Percentiles rank a stretch among this genome's conserved stretches.
Conservation (phyloP, 2,797 vertebrate genomes). For the Lepilemur ruficaudatus region DNA sequence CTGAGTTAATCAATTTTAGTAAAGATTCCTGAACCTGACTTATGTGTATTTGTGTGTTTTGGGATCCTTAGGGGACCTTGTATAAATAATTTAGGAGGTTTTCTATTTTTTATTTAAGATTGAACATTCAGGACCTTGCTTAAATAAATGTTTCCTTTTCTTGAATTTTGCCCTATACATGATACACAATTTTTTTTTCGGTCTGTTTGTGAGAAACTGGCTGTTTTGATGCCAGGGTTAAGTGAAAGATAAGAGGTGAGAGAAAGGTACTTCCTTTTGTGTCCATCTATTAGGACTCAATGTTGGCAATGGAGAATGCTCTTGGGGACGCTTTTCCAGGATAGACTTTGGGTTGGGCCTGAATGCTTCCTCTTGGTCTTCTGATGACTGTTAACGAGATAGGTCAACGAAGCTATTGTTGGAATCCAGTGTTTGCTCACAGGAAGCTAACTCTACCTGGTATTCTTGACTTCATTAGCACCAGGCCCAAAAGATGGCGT, state of each 20-base stretch:
- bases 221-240: not conserved
- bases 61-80: not conserved
- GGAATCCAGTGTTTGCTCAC: not conserved
- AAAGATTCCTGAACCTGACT: not conserved
- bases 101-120: constrained; percentile 4
- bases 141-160: constrained; percentile 31
- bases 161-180: constrained; percentile 9
- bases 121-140: not conserved
- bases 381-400: not conserved
- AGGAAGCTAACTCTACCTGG: not conserved
- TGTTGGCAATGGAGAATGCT: not conserved
- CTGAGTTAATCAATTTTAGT: not conserved
- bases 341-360: not conserved
- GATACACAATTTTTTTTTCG: not conserved
- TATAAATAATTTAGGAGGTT: not conserved
- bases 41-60: constrained; percentile 6
- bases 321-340: not conserved
- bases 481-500: not conserved
- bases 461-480: not conserved
- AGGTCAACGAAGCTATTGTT: not conserved
- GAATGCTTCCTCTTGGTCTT: not conserved
- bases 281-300: not conserved
- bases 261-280: not conserved
- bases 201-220: not conserved
- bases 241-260: not conserved